Conservation (phyloP, 2,113 vertebrate species). For the Sinocyclocheilus rhinocerous region DNA sequence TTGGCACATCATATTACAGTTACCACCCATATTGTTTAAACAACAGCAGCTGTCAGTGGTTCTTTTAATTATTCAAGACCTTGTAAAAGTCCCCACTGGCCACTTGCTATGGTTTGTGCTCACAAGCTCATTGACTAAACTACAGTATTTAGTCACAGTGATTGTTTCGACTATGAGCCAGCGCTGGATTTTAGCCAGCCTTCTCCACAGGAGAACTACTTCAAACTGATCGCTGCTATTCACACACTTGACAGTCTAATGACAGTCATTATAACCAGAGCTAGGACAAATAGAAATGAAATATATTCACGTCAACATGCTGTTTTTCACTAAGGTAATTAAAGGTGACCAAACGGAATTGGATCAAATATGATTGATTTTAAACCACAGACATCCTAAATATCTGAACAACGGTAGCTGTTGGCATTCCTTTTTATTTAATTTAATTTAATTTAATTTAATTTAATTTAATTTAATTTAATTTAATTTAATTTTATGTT, state of each 20-base stretch:
- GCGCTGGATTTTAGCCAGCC: neutral
- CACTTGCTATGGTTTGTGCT: neutral
- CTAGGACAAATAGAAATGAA: neutral
- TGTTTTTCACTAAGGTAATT: neutral
- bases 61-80: neutral
- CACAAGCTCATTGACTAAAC: slow-evolving; percentile 6
- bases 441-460: neutral
- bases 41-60: neutral
- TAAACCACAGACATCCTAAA: neutral
- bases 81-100: neutral
- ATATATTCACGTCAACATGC: neutral
- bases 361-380: neutral
- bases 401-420: neutral
- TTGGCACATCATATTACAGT: neutral
- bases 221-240: slow-evolving; percentile 30
- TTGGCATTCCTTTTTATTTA: neutral
- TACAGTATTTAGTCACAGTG: neutral
- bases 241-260: neutral
- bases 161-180: slow-evolving; percentile 6
- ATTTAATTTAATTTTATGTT: neutral
- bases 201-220: slow-evolving; percentile 8
- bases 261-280: neutral
- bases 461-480: neutral
- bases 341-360: neutral
- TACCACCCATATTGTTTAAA: neutral